These are phyloP conservation scores for Australoheros facetus DNA, from an alignment of 2,797 vertebrate species.

Conservation along the genomic window DNA sequence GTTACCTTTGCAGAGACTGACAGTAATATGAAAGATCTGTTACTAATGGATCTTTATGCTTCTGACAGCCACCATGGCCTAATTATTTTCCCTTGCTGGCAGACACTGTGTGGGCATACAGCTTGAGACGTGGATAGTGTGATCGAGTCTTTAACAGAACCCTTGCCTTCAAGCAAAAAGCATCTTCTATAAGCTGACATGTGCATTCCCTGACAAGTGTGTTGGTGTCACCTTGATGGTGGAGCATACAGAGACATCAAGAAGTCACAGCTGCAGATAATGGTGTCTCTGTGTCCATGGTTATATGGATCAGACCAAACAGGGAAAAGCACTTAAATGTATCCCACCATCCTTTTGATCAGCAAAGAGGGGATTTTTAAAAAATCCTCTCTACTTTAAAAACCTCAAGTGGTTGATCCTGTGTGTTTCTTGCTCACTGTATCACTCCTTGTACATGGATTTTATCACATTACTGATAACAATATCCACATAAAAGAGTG, in stretches of 20 bases:
- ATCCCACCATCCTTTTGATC: slow-evolving; percentile 51
- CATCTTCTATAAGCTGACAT: slow-evolving; percentile 45
- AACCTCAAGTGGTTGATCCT: slow-evolving; percentile 21
- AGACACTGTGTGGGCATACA: slow-evolving; percentile 13
- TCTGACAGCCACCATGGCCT: slow-evolving; percentile 43
- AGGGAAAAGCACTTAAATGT: slow-evolving; percentile 67
- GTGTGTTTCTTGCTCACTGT: slow-evolving; percentile 10
- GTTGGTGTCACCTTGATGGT: slow-evolving; percentile 54
- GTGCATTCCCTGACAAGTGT: slow-evolving; percentile 31
- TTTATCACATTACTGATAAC: slow-evolving; percentile 12
- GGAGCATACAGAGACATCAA: slow-evolving; percentile 43
- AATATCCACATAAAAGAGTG: slow-evolving; percentile 21
- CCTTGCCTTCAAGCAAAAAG: slow-evolving; percentile 44
- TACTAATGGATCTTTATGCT: slow-evolving; percentile 61
- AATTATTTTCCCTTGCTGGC: slow-evolving; percentile 51
- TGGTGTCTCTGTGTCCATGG: slow-evolving; percentile 54
- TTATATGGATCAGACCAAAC: slow-evolving; percentile 54
- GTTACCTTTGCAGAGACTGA: slow-evolving; percentile 37
- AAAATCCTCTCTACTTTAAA: slow-evolving; percentile 23
- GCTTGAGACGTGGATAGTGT: slow-evolving; percentile 14
- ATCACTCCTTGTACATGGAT: slow-evolving; percentile 1
- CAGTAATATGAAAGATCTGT: slow-evolving; percentile 47
- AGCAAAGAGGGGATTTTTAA: slow-evolving; percentile 7
- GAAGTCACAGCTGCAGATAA: slow-evolving; percentile 45
- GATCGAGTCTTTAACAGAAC: slow-evolving; percentile 43